A percentile compares a stretch with the other conserved stretches of the same genome.
These are phyloP conservation scores for Spea bombifrons DNA, from an alignment of 2,113 vertebrate species.

Conservation along the genomic window DNA sequence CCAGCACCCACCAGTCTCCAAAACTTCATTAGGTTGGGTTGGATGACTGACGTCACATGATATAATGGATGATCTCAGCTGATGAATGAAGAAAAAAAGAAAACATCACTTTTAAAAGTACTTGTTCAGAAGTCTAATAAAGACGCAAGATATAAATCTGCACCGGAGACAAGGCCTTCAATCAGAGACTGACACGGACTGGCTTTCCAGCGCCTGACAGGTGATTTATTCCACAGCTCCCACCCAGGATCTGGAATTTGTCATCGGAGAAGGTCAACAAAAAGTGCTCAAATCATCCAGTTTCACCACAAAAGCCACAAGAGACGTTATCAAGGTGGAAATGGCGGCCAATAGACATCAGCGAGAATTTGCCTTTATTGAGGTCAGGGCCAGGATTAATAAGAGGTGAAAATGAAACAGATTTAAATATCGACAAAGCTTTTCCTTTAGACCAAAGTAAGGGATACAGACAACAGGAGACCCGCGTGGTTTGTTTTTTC, in stretches of 20 bases:
- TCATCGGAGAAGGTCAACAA: too few relatives aligned
- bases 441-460: not conserved
- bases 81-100: too few relatives aligned
- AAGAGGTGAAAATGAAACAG: not conserved
- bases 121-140: too few relatives aligned
- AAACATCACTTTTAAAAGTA: too few relatives aligned
- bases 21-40: too few relatives aligned
- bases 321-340: not conserved
- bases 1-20: too few relatives aligned
- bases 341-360: constrained; percentile 1
- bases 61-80: too few relatives aligned
- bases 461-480: constrained; percentile 3
- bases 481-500: not conserved
- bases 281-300: not conserved
- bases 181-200: too few relatives aligned
- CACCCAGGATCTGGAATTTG: not conserved
- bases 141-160: too few relatives aligned
- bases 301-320: not conserved
- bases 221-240: not conserved
- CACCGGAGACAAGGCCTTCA: too few relatives aligned
- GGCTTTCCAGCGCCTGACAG: not conserved
- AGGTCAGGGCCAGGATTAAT: not conserved
- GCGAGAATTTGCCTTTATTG: not conserved
- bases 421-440: constrained; percentile 20
- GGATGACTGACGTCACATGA: too few relatives aligned